These are phyloP conservation scores for Acleris holmiana DNA, from an alignment of 2,888 invertebrate species.

Conservation along the genomic window DNA sequence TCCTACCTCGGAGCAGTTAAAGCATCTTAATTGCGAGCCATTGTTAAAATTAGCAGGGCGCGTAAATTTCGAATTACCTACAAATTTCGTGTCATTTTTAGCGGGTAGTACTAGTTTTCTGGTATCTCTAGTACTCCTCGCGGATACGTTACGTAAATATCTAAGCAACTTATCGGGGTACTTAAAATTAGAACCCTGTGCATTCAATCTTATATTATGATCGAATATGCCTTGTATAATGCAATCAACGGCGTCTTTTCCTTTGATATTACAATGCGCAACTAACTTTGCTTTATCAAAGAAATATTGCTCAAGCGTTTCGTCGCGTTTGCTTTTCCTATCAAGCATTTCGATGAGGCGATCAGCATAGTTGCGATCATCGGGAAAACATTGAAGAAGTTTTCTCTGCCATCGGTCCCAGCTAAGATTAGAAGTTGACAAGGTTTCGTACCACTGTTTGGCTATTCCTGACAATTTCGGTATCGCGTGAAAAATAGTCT, in stretches of 20 bases:
- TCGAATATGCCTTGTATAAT: slow-evolving; percentile 41
- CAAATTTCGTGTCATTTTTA: slow-evolving; percentile 1
- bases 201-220: slow-evolving; percentile 37
- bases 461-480: slow-evolving; percentile 10
- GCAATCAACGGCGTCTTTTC: slow-evolving; percentile 41
- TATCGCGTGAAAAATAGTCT: slow-evolving; percentile 12
- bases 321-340: slow-evolving; percentile 10
- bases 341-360: slow-evolving; percentile 12
- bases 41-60: background rate
- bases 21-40: slow-evolving; percentile 5
- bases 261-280: slow-evolving; percentile 33
- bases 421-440: slow-evolving; percentile 1
- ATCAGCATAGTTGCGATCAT: slow-evolving; percentile 13
- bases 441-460: slow-evolving; percentile 9
- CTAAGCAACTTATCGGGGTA: slow-evolving; percentile 14
- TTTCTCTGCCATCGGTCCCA: slow-evolving; percentile 15
- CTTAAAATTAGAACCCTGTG: slow-evolving; percentile 33
- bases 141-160: slow-evolving; percentile 28
- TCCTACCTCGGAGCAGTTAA: slow-evolving; percentile 18
- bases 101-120: background rate
- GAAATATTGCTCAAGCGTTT: slow-evolving; percentile 25
- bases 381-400: slow-evolving; percentile 7
- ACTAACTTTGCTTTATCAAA: slow-evolving; percentile 38
- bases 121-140: background rate
- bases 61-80: slow-evolving; percentile 1